Conservation (phyloP, 2,113 vertebrate genomes). For the Ciconia boyciana region DNA sequence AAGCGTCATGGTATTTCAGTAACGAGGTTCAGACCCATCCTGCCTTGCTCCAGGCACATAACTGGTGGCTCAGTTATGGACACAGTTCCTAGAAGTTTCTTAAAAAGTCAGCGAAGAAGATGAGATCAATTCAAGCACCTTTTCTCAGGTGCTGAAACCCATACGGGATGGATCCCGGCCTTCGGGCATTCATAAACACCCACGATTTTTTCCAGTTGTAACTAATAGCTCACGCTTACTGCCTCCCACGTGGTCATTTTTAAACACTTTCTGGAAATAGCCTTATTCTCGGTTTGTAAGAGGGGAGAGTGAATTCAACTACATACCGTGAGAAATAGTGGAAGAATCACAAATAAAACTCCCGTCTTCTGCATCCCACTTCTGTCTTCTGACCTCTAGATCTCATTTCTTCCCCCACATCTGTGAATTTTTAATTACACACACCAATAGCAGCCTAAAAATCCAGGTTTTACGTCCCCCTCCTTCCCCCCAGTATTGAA, state of each 20-base stretch:
- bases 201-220: neutral
- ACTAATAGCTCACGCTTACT: neutral
- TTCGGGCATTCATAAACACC: neutral
- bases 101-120: neutral
- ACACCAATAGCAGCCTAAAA: neutral
- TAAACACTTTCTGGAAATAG: neutral
- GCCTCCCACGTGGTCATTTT: neutral
- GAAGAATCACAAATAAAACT: neutral
- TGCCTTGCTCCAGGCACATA: neutral
- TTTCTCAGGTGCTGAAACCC: neutral
- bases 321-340: neutral
- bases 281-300: neutral
- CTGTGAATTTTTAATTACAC: neutral
- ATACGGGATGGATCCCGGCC: neutral
- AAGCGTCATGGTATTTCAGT: neutral
- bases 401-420: neutral
- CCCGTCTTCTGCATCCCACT: neutral
- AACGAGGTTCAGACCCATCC: neutral
- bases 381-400: neutral
- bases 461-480: neutral
- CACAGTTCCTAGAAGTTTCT: rapidly evolving
- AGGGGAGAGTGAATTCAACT: neutral
- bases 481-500: neutral
- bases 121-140: neutral
- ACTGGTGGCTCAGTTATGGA: neutral